Percentiles rank a stretch among this genome's conserved stretches.
These are phyloP conservation scores for Megaceryle maxima DNA, from an alignment of 2,113 vertebrate species.

Conservation along the genomic window DNA sequence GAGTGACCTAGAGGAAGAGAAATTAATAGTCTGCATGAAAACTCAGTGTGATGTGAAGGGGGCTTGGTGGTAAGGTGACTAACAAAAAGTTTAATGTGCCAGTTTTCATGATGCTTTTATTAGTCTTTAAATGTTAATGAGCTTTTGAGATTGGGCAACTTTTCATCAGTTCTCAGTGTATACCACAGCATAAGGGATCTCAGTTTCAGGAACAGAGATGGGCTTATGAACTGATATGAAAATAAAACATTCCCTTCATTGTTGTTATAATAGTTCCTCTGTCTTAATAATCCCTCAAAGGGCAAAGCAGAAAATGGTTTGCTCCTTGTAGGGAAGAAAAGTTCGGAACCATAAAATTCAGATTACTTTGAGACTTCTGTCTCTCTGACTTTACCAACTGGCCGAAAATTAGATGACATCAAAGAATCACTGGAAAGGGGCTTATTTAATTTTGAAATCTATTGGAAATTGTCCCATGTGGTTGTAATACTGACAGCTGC, in stretches of 20 bases:
- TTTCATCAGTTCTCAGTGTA: neutral
- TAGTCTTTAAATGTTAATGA: neutral
- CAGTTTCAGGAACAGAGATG: neutral
- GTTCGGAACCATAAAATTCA: constrained; percentile 10
- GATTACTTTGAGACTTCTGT: constrained; percentile 24
- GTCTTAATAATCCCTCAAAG: constrained; percentile 16
- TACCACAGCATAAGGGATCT: neutral
- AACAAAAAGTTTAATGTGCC: neutral
- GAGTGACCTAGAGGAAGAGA: neutral
- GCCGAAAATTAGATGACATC: constrained; percentile 3
- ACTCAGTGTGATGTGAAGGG: neutral
- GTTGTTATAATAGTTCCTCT: constrained; percentile 8
- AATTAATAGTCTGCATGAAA: neutral
- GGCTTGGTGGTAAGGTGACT: neutral
- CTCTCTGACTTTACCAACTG: neutral
- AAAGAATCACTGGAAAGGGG: constrained; percentile 9
- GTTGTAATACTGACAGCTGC: neutral
- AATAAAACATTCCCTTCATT: constrained; percentile 3
- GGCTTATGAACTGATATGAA: neutral
- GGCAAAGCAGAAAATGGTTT: neutral
- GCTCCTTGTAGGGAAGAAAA: neutral
- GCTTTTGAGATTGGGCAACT: neutral
- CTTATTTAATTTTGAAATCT: neutral
- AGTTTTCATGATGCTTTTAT: neutral
- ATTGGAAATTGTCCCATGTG: neutral